Base-by-base conservation (phyloP, 1,140 invertebrate species). In the Teleogryllus occipitalis region DNA sequence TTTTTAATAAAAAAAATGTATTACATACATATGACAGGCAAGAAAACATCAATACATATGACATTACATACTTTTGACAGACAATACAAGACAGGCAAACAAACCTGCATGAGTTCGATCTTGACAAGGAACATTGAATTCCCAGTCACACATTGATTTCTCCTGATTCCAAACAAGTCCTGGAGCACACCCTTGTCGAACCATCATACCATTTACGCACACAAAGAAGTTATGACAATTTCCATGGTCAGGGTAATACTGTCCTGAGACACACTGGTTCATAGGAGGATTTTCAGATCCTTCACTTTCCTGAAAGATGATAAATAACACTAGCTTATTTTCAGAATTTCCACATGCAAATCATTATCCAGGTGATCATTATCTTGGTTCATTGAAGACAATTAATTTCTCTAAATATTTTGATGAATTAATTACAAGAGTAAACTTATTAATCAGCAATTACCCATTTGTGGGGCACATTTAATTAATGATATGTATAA, bases 111-210 rank as follows among this genome's bases (percentile, higher is more conserved):
- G 47, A 72, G 77, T 54, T 74, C 73, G 22, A 49, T 75, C 73
- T 47, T 15, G 54, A 39, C 80, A 78, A 7, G 27, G 12, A 14
- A 48, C 65, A 65, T 80, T 80, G 65, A 78, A 78, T 8, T 87
- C 87, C 90, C 90, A 94, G 82, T 94, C 93, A 82, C 93, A 95
- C 85, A 91, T 91, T 7, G 88, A 88, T 47, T 86, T 87, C 7
- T 90, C 87, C 0, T 87, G 84, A 79, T 91, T 90, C 92, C 92
- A 95, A 48, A 90, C 88, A 6, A 94, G 85, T 3, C 92, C 92
- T 2, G 92, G 90, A 0, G 91, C 90, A 84, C 93, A 95, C 76
- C 87, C 87, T 81, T 92, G 91, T 7, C 89, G 85, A 0, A 93
- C 85, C 14, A 92, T 84, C 72, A 89, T 84, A 0, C 90, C 89